Conservation (phyloP, 2,888 invertebrate species). For the Lasioglossum marginatum region DNA sequence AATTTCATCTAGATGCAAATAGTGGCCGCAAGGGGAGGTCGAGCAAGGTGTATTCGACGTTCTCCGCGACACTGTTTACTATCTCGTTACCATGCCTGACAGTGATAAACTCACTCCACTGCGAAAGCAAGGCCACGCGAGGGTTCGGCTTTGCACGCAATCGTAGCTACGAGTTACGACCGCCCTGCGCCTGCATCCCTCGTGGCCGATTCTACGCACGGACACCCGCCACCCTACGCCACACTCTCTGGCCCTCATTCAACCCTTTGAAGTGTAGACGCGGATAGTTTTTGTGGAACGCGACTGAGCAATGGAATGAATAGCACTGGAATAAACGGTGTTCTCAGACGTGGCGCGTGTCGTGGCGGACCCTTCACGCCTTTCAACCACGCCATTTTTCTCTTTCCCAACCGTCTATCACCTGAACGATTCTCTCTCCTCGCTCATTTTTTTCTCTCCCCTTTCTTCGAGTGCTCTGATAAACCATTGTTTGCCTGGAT, state of each 20-base stretch:
- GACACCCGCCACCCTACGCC: conserved; percentile 56
- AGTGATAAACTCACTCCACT: conserved; percentile 65
- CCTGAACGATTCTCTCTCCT: not conserved
- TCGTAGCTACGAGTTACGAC: conserved; percentile 63
- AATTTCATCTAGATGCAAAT: conserved; percentile 46
- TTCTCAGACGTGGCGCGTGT: conserved; percentile 32
- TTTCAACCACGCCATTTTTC: conserved; percentile 27
- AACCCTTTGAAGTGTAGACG: conserved; percentile 53
- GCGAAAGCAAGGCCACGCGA: conserved; percentile 56
- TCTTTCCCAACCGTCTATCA: not conserved
- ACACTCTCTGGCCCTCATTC: conserved; percentile 50
- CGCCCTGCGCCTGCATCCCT: conserved; percentile 7
- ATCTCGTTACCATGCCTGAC: conserved; percentile 67
- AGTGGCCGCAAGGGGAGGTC: not conserved
- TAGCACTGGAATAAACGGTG: conserved; percentile 46
- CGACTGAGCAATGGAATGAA: conserved; percentile 45
- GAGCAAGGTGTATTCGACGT: conserved; percentile 27
- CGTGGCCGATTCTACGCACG: conserved; percentile 58
- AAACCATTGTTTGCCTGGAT: conserved; percentile 9
- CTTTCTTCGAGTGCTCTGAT: not conserved
- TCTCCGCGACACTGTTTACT: conserved; percentile 59
- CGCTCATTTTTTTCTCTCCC: not conserved
- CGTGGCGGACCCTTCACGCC: conserved; percentile 9
- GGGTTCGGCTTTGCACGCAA: conserved; percentile 62
- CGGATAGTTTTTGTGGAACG: conserved; percentile 57